Evolutionary conservation across 2,888 invertebrate species (phyloP), one percentile per base, ranked within the genome.

Genomic region (Thera obeliscata): DNA sequence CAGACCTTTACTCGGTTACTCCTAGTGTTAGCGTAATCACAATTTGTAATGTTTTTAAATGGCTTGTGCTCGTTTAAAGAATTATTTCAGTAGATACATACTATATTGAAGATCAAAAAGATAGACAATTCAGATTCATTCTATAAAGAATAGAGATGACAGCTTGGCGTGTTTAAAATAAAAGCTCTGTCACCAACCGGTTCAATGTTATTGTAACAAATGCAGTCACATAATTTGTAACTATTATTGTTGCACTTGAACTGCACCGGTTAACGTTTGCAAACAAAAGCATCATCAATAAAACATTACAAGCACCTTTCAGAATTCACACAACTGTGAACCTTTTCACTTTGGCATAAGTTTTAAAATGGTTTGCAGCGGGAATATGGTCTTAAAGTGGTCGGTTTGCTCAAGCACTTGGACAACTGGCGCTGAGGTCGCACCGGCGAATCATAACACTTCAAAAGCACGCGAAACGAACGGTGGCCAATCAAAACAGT

Each of bases 401-500:
- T 71, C 70, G 72, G 86, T 86, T 86, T 87, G 83, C 82, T 83
- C 86, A 88, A 92, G 85, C 90, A 92, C 91, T 92, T 86, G 81
- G 78, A 83, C 91, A 91, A 83, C 87, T 88, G 90, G 82, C 85
- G 80, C 85, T 83, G 86, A 85, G 86, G 89, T 87, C 80, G 83
- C 81, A 78, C 78, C 81, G 80, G 76, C 87, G 84, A 91, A 90
- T 89, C 88, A 88, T 89, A 92, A 90, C 90, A 91, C 89, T 91
- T 75, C 73, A 79, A 82, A 81, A 81, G 77, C 82, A 81, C 84
- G 84, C 81, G 79, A 81, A 80, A 80, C 79, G 83, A 81, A 81
- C 82, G 78, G 81, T 83, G 87, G 82, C 89, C 90, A 91, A 91
- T 92, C 89, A 90, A 90, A 93, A 92, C 84, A 91, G 71, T 78